Base-by-base conservation (phyloP, 2,113 vertebrate genomes). In the Peromyscus maniculatus region DNA sequence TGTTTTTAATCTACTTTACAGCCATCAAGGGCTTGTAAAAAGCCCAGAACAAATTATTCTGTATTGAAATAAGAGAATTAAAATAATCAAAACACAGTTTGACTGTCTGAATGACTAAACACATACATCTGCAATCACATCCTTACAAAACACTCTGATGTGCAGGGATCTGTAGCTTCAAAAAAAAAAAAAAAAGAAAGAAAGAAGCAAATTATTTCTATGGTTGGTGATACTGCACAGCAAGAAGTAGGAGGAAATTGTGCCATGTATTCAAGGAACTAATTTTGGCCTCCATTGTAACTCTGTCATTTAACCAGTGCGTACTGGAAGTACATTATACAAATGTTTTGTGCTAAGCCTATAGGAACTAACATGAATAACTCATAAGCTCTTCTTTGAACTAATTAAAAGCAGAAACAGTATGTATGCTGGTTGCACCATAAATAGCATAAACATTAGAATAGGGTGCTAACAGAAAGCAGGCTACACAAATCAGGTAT, bases 21-120 rank as follows among this genome's bases (percentile, higher is more conserved):
- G 17, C 43, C 94, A 90, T 92, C 96, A 97, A 97, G 67, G 21
- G 96, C 67, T 92, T 12, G 21, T 88, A 93, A 96, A 96, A 92
- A 95, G 33, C 83, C 90, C 92, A 84, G 94, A 94, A 96, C 59
- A 97, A 93, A 98, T 97, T 97, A 96, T 94, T 95, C 94, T 97
- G 66, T 91, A 31, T 69, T 96, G 97, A 98, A 97, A 96, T 71
- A 96, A 97, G 75, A 98, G 74, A 97, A 97, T 97, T 97, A 75
- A 94, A 98, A 94, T 78, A 96, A 95, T 97, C 97, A 97, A 94
- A 96, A 95, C 93, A 94, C 72, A 98, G 67, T 89, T 82, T 95
- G 93, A 86, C 59, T 13, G 1, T 33, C 96, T 97, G 93, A 86
- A 88, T 97, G 94, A 97, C 96, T 98, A 97, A 98, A 96, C 80